Conservation (phyloP, 2,888 invertebrate genomes). For the Parthenolecanium corni region DNA sequence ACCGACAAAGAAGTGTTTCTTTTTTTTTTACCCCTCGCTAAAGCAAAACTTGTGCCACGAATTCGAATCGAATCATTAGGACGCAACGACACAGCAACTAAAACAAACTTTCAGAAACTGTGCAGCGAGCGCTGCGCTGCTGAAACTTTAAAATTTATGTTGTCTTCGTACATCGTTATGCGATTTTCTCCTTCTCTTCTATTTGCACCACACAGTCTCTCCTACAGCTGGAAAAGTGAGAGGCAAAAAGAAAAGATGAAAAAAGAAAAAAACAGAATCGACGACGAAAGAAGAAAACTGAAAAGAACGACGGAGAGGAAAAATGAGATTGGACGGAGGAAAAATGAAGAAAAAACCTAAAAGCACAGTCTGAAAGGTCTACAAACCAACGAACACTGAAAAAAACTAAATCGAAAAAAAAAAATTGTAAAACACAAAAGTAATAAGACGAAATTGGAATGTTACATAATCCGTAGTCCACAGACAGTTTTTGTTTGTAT, state of each 20-base stretch:
- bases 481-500: neutral
- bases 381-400: neutral
- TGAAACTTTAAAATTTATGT: slow-evolving; percentile 28
- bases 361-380: neutral
- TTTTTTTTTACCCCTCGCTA: neutral
- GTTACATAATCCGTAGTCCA: neutral
- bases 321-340: neutral
- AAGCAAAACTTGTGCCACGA: slow-evolving; percentile 22
- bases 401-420: neutral
- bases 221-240: no score
- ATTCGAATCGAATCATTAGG: slow-evolving; percentile 28
- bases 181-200: slow-evolving; percentile 13
- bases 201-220: neutral
- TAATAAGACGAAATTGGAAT: neutral
- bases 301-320: neutral
- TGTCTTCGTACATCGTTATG: slow-evolving; percentile 24
- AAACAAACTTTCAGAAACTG: slow-evolving; percentile 25
- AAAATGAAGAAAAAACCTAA: neutral
- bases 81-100: slow-evolving; percentile 25
- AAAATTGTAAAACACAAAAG: neutral
- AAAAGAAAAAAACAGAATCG: neutral
- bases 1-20: slow-evolving; percentile 3
- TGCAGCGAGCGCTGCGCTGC: slow-evolving; percentile 21
- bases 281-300: neutral
- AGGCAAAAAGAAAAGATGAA: neutral